phyloP scores from a whole-genome alignment of 2,797 vertebrate genomes.

The Acanthis flammea region DNA sequence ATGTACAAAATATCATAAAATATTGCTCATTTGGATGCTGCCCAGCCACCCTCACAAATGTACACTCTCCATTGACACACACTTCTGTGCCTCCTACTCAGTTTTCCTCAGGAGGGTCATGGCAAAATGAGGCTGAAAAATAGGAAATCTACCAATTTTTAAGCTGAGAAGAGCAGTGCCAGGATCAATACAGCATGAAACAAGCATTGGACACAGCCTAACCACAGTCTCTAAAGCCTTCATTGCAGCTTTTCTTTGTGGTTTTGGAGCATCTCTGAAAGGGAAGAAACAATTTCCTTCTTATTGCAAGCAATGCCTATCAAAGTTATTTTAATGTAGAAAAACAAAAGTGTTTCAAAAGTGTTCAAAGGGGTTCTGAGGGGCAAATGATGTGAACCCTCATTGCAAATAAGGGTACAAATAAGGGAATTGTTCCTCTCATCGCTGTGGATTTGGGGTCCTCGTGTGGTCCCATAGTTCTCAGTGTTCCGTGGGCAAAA shows the following conservation, averaged over 20 bases:
- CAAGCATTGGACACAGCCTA: background rate
- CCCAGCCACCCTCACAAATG: background rate
- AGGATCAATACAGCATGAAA: constrained; percentile 13
- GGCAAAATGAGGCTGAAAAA: background rate
- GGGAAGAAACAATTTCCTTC: background rate
- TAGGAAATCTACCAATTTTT: background rate
- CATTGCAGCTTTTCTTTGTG: background rate
- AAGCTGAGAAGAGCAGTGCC: background rate
- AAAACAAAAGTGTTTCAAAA: background rate
- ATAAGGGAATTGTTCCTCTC: background rate
- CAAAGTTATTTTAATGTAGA: background rate
- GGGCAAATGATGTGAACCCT: background rate
- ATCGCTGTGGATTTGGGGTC: background rate
- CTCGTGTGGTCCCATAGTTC: fast-evolving
- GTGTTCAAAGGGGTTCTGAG: background rate
- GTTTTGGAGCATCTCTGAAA: background rate
- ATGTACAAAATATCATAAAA: background rate
- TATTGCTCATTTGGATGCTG: background rate
- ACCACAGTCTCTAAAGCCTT: background rate
- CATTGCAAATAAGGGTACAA: background rate
- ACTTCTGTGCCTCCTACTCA: background rate
- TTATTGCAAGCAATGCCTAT: background rate
- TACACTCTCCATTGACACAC: background rate
- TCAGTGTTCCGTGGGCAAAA: background rate
- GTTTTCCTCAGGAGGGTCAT: background rate